These are phyloP conservation scores for Plebejus melissa DNA, from an alignment of 2,888 invertebrate genomes.

Conservation along the genomic window DNA sequence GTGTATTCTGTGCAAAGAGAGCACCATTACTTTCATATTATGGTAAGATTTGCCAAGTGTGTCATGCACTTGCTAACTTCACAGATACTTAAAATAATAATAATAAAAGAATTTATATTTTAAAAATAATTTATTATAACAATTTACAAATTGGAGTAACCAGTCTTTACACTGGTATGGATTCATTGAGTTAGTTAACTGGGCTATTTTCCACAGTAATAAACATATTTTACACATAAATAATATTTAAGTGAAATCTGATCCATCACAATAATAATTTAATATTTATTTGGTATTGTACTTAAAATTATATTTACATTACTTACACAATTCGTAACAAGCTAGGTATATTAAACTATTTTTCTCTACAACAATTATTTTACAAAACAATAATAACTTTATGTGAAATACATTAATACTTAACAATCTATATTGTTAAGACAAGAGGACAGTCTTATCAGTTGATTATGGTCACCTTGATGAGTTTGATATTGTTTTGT, in stretches of 20 bases:
- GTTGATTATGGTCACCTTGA: conserved; percentile 57
- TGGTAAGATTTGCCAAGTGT: no score
- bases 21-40: no score
- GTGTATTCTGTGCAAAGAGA: no score
- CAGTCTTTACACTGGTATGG: conserved; percentile 7
- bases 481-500: conserved; percentile 82
- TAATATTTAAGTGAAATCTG: neutral
- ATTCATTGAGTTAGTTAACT: neutral
- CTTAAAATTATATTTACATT: conserved; percentile 45
- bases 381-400: conserved; percentile 15
- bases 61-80: no score
- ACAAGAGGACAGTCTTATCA: conserved; percentile 44
- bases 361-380: neutral
- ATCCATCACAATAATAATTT: conserved; percentile 25
- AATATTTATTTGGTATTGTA: conserved; percentile 46
- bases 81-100: neutral
- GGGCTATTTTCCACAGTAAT: neutral
- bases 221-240: neutral
- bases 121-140: conserved; percentile 2
- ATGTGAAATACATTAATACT: conserved; percentile 23
- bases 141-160: conserved; percentile 3
- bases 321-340: conserved; percentile 17
- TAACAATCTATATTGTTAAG: conserved; percentile 47
- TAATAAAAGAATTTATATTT: neutral
- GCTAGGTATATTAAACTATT: neutral